phyloP scores from a whole-genome alignment of 2,113 vertebrate genomes.

The Amblyopsis rosae region DNA sequence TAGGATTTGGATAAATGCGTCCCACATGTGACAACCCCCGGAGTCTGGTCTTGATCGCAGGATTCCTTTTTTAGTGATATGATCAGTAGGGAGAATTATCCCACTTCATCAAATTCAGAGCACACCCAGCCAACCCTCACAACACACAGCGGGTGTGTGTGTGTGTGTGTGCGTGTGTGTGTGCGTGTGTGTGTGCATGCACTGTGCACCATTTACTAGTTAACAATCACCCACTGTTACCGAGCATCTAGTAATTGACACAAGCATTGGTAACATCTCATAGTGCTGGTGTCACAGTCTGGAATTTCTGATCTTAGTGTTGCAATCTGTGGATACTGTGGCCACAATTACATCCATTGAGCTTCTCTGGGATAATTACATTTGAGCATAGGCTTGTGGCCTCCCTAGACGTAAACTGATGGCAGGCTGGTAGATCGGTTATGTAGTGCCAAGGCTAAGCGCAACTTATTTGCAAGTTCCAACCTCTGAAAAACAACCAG shows the following conservation, averaged over 20 bases:
- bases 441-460: constrained; percentile 7
- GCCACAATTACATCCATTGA: constrained; percentile 51
- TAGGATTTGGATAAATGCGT: constrained; percentile 76
- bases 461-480: background rate
- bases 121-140: constrained; percentile 55
- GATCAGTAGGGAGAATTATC: constrained; percentile 73
- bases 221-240: constrained; percentile 54
- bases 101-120: constrained; percentile 78
- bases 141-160: constrained; percentile 15
- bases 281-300: constrained; percentile 8
- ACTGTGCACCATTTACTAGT: constrained; percentile 35
- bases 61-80: constrained; percentile 73
- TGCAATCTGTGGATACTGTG: constrained; percentile 36
- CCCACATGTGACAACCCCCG: constrained; percentile 75
- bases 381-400: constrained; percentile 23
- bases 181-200: constrained; percentile 1
- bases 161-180: constrained; percentile 6
- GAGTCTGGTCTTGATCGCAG: constrained; percentile 74
- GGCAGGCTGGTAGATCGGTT: constrained; percentile 17
- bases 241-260: constrained; percentile 43
- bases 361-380: constrained; percentile 42
- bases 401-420: constrained; percentile 23
- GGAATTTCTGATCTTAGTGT: constrained; percentile 36
- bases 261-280: constrained; percentile 43
- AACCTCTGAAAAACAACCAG: background rate